Evolutionary conservation across 2,797 vertebrate genomes (phyloP).

Genomic region (Cichlasoma orientale): DNA sequence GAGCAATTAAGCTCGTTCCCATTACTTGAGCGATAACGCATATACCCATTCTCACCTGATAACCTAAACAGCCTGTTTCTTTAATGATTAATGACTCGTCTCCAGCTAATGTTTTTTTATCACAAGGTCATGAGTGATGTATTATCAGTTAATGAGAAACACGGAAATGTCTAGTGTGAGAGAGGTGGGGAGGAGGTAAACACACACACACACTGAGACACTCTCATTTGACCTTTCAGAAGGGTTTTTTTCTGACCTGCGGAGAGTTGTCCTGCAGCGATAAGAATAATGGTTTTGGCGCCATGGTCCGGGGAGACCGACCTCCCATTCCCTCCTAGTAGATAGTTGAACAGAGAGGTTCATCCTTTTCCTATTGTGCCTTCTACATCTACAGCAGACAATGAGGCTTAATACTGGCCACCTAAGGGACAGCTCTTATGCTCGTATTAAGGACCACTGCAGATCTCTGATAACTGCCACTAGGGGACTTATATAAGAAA

Average conservation of each 20-base stretch:
- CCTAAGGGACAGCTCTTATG: constrained; percentile 55
- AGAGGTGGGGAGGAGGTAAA: constrained; percentile 63
- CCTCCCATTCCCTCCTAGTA: constrained; percentile 65
- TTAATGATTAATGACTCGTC: constrained; percentile 75
- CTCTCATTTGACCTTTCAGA: constrained; percentile 79
- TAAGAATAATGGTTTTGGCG: constrained; percentile 81
- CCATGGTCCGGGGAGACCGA: constrained; percentile 64
- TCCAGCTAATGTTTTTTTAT: constrained; percentile 76
- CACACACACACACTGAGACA: constrained; percentile 68
- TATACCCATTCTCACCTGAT: constrained; percentile 61
- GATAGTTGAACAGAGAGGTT: constrained; percentile 65
- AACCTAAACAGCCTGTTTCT: constrained; percentile 73
- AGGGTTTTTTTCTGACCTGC: constrained; percentile 61
- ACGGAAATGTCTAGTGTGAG: constrained; percentile 68
- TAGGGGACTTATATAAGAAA: constrained; percentile 21
- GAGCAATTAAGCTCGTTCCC: constrained; percentile 55
- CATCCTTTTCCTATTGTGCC: constrained; percentile 66
- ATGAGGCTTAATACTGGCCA: constrained; percentile 61
- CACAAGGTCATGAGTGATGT: constrained; percentile 79
- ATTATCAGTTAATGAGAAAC: constrained; percentile 85
- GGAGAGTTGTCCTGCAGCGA: constrained; percentile 76
- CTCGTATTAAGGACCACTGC: constrained; percentile 60
- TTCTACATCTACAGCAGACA: constrained; percentile 65
- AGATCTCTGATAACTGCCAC: constrained; percentile 72
- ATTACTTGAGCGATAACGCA: constrained; percentile 54